Conservation (phyloP, 2,888 invertebrate genomes). For the Atherix ibis region DNA sequence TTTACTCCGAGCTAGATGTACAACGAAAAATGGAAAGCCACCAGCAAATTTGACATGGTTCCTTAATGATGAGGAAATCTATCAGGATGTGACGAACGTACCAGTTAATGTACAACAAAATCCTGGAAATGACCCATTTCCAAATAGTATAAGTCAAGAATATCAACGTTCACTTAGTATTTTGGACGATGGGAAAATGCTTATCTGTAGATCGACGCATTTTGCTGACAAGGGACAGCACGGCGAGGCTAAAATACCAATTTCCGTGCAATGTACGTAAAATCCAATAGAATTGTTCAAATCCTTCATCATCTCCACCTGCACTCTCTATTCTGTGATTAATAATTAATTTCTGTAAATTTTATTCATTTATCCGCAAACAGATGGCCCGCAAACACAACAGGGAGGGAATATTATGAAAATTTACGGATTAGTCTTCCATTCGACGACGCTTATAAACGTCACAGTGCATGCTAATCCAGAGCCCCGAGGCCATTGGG, state of each 20-base stretch:
- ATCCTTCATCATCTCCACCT: neutral
- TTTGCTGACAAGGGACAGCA: constrained; percentile 26
- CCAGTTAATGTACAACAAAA: too few species aligned
- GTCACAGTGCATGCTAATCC: constrained; percentile 62
- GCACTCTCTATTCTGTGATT: neutral
- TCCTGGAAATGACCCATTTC: constrained; percentile 38
- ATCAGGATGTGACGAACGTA: constrained; percentile 4
- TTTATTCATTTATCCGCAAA: too few species aligned
- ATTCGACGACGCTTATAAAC: constrained; percentile 52
- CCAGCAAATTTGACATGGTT: constrained; percentile 62
- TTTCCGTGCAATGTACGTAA: constrained; percentile 42
- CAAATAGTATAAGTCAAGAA: constrained; percentile 49
- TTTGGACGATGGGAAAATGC: constrained; percentile 45
- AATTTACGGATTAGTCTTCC: constrained; percentile 58
- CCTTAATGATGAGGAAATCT: constrained; percentile 42
- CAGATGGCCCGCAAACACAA: constrained; percentile 50
- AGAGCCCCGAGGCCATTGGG: constrained; percentile 52
- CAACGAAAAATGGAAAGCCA: constrained; percentile 53
- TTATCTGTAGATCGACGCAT: constrained; percentile 54
- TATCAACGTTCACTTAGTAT: constrained; percentile 43
- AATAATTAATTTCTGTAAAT: neutral
- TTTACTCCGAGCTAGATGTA: constrained; percentile 46
- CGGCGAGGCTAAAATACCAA: constrained; percentile 21
- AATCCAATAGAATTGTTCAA: neutral
- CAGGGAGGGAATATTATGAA: constrained; percentile 44